A percentile compares a stretch with the other conserved stretches of the same genome.
Conservation (phyloP, 2,888 invertebrate species). For the Patella ulyssiponensis region DNA sequence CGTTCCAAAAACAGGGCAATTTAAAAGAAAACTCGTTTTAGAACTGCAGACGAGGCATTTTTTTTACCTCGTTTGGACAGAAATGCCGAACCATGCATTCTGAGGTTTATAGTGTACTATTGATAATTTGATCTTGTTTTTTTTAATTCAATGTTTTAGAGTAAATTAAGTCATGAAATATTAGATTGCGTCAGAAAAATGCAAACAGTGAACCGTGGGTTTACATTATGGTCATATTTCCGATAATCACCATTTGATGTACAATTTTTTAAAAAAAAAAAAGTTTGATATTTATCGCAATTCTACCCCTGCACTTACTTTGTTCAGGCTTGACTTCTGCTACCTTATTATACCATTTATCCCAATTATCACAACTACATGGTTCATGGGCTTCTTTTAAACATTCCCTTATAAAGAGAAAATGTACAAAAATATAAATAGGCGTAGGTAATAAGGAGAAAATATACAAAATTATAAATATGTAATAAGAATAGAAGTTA, state of each 20-base stretch:
- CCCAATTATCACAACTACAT: slow-evolving; percentile 79
- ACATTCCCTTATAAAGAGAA: slow-evolving; percentile 74
- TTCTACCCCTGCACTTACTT: slow-evolving; percentile 59
- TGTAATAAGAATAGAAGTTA: not conserved
- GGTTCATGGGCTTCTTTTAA: slow-evolving; percentile 80
- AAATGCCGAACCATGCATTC: too few relatives aligned
- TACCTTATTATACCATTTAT: slow-evolving; percentile 78
- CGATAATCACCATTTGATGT: too few relatives aligned
- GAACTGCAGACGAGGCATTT: too few relatives aligned
- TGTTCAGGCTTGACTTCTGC: slow-evolving; percentile 80
- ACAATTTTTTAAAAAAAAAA: too few relatives aligned
- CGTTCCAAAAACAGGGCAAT: too few relatives aligned
- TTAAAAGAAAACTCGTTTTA: too few relatives aligned
- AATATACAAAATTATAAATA: not conserved
- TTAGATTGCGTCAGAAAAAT: not conserved
- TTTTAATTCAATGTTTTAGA: not conserved
- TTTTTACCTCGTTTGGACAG: too few relatives aligned
- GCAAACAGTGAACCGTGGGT: too few relatives aligned
- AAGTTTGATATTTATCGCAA: too few relatives aligned
- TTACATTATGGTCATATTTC: too few relatives aligned
- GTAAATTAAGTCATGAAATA: not conserved
- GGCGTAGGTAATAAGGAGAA: not conserved
- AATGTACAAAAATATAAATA: slow-evolving; percentile 20
- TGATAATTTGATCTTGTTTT: too few relatives aligned
- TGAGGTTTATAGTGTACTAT: too few relatives aligned